Percentiles rank a stretch among this genome's conserved stretches.
These are phyloP conservation scores for Xylocopa sonorina DNA, from an alignment of 1,140 invertebrate genomes.

Conservation along the genomic window DNA sequence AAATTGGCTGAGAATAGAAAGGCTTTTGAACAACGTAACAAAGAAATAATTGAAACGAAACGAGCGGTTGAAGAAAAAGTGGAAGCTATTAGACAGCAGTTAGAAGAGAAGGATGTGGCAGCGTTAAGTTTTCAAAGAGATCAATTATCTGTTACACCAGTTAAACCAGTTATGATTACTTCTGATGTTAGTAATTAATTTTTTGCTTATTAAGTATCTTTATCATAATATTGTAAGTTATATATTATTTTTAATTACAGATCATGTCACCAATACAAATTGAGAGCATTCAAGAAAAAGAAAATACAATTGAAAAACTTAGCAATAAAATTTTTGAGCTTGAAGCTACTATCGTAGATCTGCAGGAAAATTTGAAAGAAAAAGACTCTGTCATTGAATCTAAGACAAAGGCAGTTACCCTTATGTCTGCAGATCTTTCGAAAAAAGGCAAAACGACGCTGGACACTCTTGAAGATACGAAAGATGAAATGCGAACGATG, in stretches of 20 bases:
- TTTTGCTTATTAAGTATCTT: conserved; percentile 31
- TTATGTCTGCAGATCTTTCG: conserved; percentile 89
- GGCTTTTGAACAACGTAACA: conserved; percentile 78
- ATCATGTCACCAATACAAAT: conserved; percentile 62
- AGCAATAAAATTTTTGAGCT: conserved; percentile 84
- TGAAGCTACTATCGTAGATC: conserved; percentile 86
- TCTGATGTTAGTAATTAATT: conserved; percentile 66
- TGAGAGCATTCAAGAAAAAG: conserved; percentile 78
- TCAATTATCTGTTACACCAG: conserved; percentile 49
- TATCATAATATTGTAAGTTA: not conserved
- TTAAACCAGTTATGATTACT: conserved; percentile 69
- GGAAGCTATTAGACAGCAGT: conserved; percentile 77
- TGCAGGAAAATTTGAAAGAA: conserved; percentile 91
- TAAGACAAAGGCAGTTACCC: conserved; percentile 90
- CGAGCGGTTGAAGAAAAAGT: conserved; percentile 79
- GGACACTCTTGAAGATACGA: conserved; percentile 89
- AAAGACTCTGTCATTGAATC: conserved; percentile 94
- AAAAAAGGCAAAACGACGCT: conserved; percentile 88
- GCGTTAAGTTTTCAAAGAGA: conserved; percentile 57
- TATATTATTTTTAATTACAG: conserved; percentile 61
- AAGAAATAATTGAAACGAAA: conserved; percentile 78
- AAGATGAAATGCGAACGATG: conserved; percentile 90
- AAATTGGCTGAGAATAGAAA: conserved; percentile 79
- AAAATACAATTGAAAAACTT: conserved; percentile 81
- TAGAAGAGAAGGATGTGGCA: conserved; percentile 75